Percentiles rank a stretch among this genome's conserved stretches.
phyloP scores from a whole-genome alignment of 1,140 invertebrate species.

The Piezodorus guildinii region DNA sequence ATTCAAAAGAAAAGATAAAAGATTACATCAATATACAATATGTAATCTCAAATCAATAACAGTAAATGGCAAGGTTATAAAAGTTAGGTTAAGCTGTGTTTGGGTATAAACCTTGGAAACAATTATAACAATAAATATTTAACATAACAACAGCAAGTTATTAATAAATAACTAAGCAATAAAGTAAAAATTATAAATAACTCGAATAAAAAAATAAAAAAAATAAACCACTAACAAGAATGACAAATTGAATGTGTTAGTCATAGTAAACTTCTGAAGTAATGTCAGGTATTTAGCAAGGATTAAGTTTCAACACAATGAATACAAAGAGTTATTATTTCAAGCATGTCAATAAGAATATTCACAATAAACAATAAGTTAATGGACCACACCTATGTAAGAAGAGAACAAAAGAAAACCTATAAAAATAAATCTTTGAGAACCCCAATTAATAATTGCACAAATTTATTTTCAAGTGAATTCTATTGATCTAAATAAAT shows the following conservation, averaged over 20 bases:
- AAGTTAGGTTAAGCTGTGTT: not conserved
- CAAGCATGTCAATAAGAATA: too few relatives aligned
- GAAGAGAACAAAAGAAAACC: conserved; percentile 5
- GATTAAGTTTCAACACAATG: too few relatives aligned
- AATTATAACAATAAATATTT: not conserved
- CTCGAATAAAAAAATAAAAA: too few relatives aligned
- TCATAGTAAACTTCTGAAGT: too few relatives aligned
- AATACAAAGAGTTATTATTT: too few relatives aligned
- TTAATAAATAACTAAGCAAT: too few relatives aligned
- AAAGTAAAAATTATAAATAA: too few relatives aligned
- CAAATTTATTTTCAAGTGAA: not conserved
- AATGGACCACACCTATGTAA: conserved; percentile 1
- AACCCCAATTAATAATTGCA: not conserved
- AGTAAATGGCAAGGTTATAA: not conserved
- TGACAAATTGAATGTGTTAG: too few relatives aligned
- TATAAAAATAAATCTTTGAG: conserved; percentile 2
- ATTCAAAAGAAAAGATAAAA: not conserved
- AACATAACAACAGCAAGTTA: conserved; percentile 1
- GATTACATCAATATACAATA: not conserved
- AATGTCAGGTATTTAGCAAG: too few relatives aligned
- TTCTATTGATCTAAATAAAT: not conserved
- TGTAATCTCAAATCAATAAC: not conserved
- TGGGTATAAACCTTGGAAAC: not conserved
- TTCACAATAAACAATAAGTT: not conserved
- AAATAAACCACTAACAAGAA: too few relatives aligned